Evolutionary conservation across 2,113 vertebrate species (phyloP).

Genomic region (Ivindomyrus marchei): DNA sequence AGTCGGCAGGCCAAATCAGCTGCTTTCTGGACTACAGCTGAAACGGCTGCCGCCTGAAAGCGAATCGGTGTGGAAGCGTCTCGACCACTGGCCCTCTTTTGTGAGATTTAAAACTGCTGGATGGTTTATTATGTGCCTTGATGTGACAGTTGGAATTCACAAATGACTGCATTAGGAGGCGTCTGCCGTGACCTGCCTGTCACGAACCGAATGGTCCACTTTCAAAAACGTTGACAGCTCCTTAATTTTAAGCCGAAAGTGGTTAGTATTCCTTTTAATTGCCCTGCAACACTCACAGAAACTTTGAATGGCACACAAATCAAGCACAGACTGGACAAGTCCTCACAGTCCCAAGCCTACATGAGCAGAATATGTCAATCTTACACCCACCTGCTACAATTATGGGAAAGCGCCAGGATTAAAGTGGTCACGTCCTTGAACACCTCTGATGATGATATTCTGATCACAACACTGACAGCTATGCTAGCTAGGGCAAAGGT

Average conservation of each 20-base stretch:
- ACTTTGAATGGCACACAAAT: neutral
- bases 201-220: neutral
- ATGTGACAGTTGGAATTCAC: neutral
- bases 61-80: neutral
- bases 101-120: neutral
- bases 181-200: neutral
- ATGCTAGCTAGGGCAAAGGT: slow-evolving; percentile 27
- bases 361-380: neutral
- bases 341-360: neutral
- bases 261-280: neutral
- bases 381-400: neutral
- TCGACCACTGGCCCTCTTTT: neutral
- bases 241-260: neutral
- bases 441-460: neutral
- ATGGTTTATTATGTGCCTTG: neutral
- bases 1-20: neutral
- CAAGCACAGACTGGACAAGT: neutral
- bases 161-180: neutral
- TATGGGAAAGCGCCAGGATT: neutral
- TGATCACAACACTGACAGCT: slow-evolving; percentile 12
- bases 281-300: neutral
- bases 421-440: neutral
- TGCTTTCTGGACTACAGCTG: neutral
- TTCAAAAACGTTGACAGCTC: neutral
- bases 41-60: neutral